Evolutionary conservation across 2,113 vertebrate genomes (phyloP).

Genomic region (Trinectes maculatus): DNA sequence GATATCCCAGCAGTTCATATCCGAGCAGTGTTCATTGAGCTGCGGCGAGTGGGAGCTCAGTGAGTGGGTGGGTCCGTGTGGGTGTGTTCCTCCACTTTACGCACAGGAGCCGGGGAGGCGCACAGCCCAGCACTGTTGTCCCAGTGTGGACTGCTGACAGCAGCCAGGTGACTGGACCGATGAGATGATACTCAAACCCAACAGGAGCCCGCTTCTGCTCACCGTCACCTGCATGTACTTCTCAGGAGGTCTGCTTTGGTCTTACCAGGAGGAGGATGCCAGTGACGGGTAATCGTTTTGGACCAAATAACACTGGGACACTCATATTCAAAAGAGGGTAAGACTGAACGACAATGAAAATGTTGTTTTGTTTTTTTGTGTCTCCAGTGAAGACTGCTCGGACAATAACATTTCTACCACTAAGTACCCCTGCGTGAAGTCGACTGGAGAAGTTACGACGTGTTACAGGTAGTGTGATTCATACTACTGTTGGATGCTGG

Average conservation of each 20-base stretch:
- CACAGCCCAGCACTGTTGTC: background rate
- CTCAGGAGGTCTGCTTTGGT: conserved; percentile 86
- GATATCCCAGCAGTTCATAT: background rate
- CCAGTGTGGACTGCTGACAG: conserved; percentile 33
- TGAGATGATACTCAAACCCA: conserved; percentile 69
- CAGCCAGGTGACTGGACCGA: conserved; percentile 44
- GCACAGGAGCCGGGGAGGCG: conserved; percentile 21
- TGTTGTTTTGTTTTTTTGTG: background rate
- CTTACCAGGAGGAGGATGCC: conserved; percentile 87
- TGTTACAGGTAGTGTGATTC: conserved; percentile 88
- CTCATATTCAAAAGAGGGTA: too few relatives aligned
- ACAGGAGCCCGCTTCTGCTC: conserved; percentile 62
- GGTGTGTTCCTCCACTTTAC: conserved; percentile 20
- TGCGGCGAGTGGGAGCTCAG: background rate
- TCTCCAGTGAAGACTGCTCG: conserved; percentile 87
- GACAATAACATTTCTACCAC: conserved; percentile 91
- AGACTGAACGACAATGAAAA: too few relatives aligned
- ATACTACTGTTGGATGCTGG: background rate
- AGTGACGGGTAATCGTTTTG: conserved; percentile 80
- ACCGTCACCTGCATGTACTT: conserved; percentile 75
- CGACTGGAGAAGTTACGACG: conserved; percentile 89
- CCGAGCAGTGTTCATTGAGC: too few relatives aligned
- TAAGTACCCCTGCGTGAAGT: conserved; percentile 90
- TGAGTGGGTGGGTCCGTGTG: conserved; percentile 41
- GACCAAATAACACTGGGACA: background rate